These are phyloP conservation scores for Steinernema feltiae DNA, from an alignment of 1,140 invertebrate genomes.

Conservation along the genomic window DNA sequence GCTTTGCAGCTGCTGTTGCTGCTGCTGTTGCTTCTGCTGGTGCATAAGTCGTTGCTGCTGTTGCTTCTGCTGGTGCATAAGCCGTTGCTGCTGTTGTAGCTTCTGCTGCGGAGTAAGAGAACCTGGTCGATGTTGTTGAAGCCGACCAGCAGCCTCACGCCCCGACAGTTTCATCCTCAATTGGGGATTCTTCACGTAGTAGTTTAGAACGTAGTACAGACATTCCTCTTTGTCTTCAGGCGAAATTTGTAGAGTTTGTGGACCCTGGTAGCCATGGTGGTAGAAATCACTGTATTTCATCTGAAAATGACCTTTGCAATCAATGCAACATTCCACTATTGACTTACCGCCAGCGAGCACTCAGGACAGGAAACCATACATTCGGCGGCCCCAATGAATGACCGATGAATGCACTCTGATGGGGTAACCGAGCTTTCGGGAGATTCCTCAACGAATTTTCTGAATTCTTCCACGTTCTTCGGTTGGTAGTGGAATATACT, in stretches of 20 bases:
- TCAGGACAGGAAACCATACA: neutral
- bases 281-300: neutral
- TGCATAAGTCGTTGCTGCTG: too few species aligned
- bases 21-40: too few species aligned
- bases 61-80: too few species aligned
- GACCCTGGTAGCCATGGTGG: neutral
- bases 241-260: neutral
- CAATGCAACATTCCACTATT: too few species aligned
- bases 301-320: neutral
- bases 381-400: neutral
- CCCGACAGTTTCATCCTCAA: neutral
- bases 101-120: too few species aligned
- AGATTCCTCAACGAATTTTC: neutral
- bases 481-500: conserved; percentile 5
- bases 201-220: neutral
- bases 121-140: neutral
- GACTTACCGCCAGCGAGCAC: neutral
- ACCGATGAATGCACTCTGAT: neutral
- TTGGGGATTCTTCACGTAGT: neutral
- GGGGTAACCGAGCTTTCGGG: neutral
- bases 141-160: neutral
- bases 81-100: too few species aligned
- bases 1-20: too few species aligned
- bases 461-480: neutral
- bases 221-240: neutral